phyloP scores from a whole-genome alignment of 2,797 vertebrate species.

The Microctenopoma steveboyesi region DNA sequence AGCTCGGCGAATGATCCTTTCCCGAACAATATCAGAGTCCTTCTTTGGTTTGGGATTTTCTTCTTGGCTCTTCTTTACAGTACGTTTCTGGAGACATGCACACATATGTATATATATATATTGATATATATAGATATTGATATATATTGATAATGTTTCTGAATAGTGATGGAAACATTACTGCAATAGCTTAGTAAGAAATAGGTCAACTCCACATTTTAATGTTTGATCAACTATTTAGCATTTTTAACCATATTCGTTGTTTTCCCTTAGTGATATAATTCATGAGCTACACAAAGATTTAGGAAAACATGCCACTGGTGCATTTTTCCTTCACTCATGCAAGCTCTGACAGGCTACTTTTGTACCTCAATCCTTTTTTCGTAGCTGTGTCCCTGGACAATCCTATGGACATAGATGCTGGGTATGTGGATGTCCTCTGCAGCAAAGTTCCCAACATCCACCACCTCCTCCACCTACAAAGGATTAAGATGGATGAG shows the following conservation, averaged over 20 bases:
- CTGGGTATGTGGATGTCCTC: slow-evolving; percentile 98
- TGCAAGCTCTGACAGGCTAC: background rate
- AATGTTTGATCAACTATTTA: slow-evolving; percentile 4
- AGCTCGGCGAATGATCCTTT: slow-evolving; percentile 94
- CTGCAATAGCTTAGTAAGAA: slow-evolving; percentile 2
- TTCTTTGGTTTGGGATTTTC: slow-evolving; percentile 87
- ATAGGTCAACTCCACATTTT: background rate
- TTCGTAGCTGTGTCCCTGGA: slow-evolving; percentile 90
- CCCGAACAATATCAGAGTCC: slow-evolving; percentile 89
- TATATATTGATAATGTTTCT: slow-evolving; percentile 17
- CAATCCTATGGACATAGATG: slow-evolving; percentile 93
- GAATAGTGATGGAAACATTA: slow-evolving; percentile 5
- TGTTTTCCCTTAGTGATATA: background rate
- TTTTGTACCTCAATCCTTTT: slow-evolving; percentile 95
- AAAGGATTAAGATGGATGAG: slow-evolving; percentile 39
- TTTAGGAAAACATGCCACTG: background rate
- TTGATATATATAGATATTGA: too few species aligned
- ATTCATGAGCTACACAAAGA: background rate
- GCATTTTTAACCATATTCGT: background rate
- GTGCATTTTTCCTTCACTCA: background rate
- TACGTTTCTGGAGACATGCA: slow-evolving; percentile 85
- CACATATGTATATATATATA: too few species aligned
- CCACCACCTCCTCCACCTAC: slow-evolving; percentile 98
- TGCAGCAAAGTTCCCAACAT: slow-evolving; percentile 90
- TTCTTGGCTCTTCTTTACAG: slow-evolving; percentile 84